Percentiles rank a stretch among this genome's conserved stretches.
Conservation (phyloP, 2,113 vertebrate genomes). For the Cyprinodon brontotheroides region DNA sequence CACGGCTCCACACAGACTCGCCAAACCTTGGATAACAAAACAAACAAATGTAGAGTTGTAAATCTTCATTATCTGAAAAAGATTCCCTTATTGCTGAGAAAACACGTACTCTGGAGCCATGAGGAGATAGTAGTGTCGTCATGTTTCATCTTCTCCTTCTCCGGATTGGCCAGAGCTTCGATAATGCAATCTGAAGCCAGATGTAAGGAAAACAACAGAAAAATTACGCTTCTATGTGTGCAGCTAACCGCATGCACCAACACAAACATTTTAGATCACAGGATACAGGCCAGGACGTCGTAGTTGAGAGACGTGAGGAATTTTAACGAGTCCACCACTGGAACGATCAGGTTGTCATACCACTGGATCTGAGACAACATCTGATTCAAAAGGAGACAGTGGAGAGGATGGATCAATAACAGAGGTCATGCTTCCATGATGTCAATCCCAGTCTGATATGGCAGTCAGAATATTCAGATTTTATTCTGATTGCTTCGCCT, state of each 20-base stretch:
- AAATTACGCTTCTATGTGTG: background rate
- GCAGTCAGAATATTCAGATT: no score
- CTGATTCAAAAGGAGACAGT: slow-evolving; percentile 71
- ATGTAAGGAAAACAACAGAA: slow-evolving; percentile 77
- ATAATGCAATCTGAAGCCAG: slow-evolving; percentile 92
- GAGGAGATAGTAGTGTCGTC: slow-evolving; percentile 98
- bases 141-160: slow-evolving; percentile 99
- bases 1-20: slow-evolving; percentile 96
- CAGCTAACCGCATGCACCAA: background rate
- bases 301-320: slow-evolving; percentile 99
- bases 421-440: background rate
- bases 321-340: slow-evolving; percentile 98
- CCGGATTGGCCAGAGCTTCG: slow-evolving; percentile 97
- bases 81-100: slow-evolving; percentile 6
- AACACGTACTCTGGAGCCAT: slow-evolving; percentile 95
- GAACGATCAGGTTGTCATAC: slow-evolving; percentile 97
- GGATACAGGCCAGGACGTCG: slow-evolving; percentile 99
- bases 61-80: slow-evolving; percentile 37
- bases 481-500: no score
- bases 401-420: background rate
- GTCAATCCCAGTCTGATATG: no score
- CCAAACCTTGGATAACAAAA: slow-evolving; percentile 81
- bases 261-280: slow-evolving; percentile 39
- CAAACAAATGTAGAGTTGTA: slow-evolving; percentile 1
- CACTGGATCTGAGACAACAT: slow-evolving; percentile 99